Percentiles rank a stretch among this genome's conserved stretches.
Evolutionary conservation across 2,888 invertebrate species (phyloP).

Genomic region (Arrhopalites spinosus): DNA sequence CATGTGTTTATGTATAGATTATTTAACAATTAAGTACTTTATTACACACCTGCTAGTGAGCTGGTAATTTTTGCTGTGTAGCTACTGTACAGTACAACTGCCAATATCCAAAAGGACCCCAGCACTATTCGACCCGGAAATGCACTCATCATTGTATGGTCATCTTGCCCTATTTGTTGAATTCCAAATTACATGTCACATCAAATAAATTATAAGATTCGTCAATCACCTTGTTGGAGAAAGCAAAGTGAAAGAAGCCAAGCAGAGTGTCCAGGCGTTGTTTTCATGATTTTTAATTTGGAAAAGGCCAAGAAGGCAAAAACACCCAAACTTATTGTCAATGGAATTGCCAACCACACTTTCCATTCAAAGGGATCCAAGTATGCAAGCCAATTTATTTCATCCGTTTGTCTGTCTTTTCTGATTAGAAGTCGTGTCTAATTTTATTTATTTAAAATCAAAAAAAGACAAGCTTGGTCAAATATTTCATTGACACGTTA

Average conservation of each 20-base stretch:
- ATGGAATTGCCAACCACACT: slow-evolving; percentile 50
- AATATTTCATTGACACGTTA: too few relatives aligned
- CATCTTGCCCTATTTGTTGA: slow-evolving; percentile 45
- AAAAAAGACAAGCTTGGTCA: not conserved
- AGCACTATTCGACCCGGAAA: slow-evolving; percentile 50
- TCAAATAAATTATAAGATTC: not conserved
- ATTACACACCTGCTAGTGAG: slow-evolving; percentile 41
- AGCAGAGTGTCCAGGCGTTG: slow-evolving; percentile 41
- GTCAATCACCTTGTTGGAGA: slow-evolving; percentile 47
- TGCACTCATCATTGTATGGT: slow-evolving; percentile 44
- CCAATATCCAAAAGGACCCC: slow-evolving; percentile 52
- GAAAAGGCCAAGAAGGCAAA: slow-evolving; percentile 44
- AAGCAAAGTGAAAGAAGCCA: slow-evolving; percentile 52
- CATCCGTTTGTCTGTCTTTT: slow-evolving; percentile 46
- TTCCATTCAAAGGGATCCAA: slow-evolving; percentile 49
- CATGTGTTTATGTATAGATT: too few relatives aligned
- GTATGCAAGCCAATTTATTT: slow-evolving; percentile 51
- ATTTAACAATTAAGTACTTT: too few relatives aligned
- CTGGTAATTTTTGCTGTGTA: slow-evolving; percentile 53
- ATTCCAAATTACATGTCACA: too few relatives aligned
- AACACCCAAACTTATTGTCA: slow-evolving; percentile 44
- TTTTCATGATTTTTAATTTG: slow-evolving; percentile 38
- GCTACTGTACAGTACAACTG: slow-evolving; percentile 50
- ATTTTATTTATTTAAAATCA: too few relatives aligned
- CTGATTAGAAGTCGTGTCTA: slow-evolving; percentile 52